Evolutionary conservation across 2,888 invertebrate species (phyloP).

Genomic region (Hydraecia micacea): DNA sequence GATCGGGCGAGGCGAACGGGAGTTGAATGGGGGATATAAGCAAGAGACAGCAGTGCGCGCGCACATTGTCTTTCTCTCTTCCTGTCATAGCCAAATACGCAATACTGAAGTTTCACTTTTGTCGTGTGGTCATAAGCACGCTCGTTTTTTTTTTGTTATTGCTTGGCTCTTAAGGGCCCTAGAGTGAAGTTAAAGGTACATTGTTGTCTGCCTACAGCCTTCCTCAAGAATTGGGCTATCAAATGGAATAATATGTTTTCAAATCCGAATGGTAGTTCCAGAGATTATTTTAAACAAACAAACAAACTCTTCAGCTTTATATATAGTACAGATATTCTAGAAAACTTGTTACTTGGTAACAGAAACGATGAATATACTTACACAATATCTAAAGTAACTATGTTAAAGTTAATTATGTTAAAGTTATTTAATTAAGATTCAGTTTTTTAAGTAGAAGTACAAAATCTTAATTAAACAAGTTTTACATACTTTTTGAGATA

Average conservation of each 20-base stretch:
- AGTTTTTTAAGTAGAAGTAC: neutral
- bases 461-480: slow-evolving; percentile 4
- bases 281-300: no score
- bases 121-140: no score
- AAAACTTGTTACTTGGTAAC: slow-evolving; percentile 5
- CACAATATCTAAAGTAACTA: neutral
- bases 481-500: slow-evolving; percentile 3
- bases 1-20: no score
- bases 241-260: neutral
- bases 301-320: neutral
- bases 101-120: no score
- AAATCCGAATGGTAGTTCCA: neutral
- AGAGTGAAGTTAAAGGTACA: neutral
- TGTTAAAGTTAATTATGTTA: neutral
- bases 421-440: slow-evolving; percentile 10
- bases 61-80: no score
- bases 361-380: neutral
- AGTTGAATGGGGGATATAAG: no score
- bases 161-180: neutral
- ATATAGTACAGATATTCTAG: neutral
- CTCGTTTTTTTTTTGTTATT: no score
- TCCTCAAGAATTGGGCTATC: neutral
- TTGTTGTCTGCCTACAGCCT: neutral
- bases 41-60: no score
- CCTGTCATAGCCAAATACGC: no score